Conservation (phyloP, 2,113 vertebrate genomes). For the western clawed frog (Xenopus tropicalis) region UCB_Xtro_10.0 CM004450.2:127436001-127436500, state of each 20-base stretch:
- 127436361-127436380: too few relatives aligned
- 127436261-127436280: background rate
- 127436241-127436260: background rate
- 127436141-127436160: too few relatives aligned
- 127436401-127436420: background rate
- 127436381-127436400: background rate
- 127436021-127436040: too few relatives aligned
- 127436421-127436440: background rate
- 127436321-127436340: background rate
- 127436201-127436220: too few relatives aligned
- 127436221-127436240: too few relatives aligned
- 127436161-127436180: too few relatives aligned
- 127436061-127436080: background rate
- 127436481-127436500: background rate
- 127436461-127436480: background rate
- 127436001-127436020: too few relatives aligned
- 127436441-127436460: background rate
- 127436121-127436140: too few relatives aligned
- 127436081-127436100: background rate
- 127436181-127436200: too few relatives aligned
- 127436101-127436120: background rate
- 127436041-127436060: too few relatives aligned
- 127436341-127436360: too few relatives aligned
- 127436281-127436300: constrained; percentile 13
- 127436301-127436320: background rate